Evolutionary conservation across 2,113 vertebrate genomes (phyloP), one percentile per base, ranked within the genome.

Genomic region (Diphyllodes magnificus): DNA sequence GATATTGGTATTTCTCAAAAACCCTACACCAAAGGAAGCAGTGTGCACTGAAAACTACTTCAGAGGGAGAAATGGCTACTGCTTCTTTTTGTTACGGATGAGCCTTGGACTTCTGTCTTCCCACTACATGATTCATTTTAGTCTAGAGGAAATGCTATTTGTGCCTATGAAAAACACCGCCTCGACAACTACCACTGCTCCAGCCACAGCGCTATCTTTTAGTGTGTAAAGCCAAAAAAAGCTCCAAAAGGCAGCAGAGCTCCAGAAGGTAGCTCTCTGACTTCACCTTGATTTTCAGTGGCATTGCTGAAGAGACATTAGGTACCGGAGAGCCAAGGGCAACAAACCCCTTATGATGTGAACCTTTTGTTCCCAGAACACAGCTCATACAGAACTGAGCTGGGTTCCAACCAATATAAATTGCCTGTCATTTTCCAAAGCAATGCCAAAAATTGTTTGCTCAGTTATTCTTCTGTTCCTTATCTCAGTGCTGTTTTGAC

Each of bases 281-380:
- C 51, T 95, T 63, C 31, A 64, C 40, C 44, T 78, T 65, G 33
- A 27, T 94, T 92, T 69, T 75, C 68, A 72, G 60, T 6, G 53
- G 31, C 25, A 40, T 21, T n/a, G 45, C 70, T 75, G 60, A 80
- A 85, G 61, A 57, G 68, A 89, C 8, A 4, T 40, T 31, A 31
- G 50, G 72, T 66, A 82, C 20, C 2, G 11, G 42, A 65, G 44
- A 93, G 80, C 77, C 76, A 92, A 96, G 57, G 91, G 92, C 91
- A 92, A 82, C 63, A 95, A 96, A 93, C n/a, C 60, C 59, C 65
- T 88, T 15, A 4, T 9, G 39, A 90, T 25, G 2, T 19, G 68
- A 90, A 87, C 65, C 42, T 64, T 88, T 91, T 89, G 68, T 96
- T 96, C 68, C 63, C 80, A 94, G 93, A 88, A 92, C 71, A 90